phyloP scores from a whole-genome alignment of 2,797 vertebrate species.

The Oreochromis mossambicus region DNA sequence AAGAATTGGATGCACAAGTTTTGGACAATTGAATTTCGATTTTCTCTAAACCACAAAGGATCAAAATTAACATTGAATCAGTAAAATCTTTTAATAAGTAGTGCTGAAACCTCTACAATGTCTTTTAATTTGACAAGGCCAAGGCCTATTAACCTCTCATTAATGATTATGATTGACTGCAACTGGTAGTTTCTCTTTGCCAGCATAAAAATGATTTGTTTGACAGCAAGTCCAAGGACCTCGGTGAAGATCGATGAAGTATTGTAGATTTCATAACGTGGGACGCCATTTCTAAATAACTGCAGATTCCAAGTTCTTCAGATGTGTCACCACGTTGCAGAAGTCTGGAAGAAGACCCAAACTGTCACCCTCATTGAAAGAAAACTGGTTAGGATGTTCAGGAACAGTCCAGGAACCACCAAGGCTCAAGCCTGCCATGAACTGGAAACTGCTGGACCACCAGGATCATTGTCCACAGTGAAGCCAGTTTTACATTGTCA shows the following conservation, averaged over 20 bases:
- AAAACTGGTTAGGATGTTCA: background rate
- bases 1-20: background rate
- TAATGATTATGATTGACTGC: background rate
- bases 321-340: background rate
- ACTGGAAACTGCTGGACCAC: background rate
- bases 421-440: accelerated
- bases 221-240: background rate
- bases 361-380: background rate
- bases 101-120: background rate
- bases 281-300: background rate
- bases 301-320: background rate
- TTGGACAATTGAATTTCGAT: background rate
- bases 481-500: background rate
- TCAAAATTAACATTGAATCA: background rate
- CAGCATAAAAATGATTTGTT: background rate
- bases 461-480: background rate
- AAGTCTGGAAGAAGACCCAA: background rate
- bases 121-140: background rate
- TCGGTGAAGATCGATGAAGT: background rate
- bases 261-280: background rate
- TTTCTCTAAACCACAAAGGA: background rate
- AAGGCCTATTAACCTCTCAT: background rate
- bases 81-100: background rate
- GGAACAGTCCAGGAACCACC: background rate
- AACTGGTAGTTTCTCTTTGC: background rate